These are phyloP conservation scores for Scaptodrosophila lebanonensis DNA, from an alignment of 1,140 invertebrate genomes.

Conservation along the genomic window DNA sequence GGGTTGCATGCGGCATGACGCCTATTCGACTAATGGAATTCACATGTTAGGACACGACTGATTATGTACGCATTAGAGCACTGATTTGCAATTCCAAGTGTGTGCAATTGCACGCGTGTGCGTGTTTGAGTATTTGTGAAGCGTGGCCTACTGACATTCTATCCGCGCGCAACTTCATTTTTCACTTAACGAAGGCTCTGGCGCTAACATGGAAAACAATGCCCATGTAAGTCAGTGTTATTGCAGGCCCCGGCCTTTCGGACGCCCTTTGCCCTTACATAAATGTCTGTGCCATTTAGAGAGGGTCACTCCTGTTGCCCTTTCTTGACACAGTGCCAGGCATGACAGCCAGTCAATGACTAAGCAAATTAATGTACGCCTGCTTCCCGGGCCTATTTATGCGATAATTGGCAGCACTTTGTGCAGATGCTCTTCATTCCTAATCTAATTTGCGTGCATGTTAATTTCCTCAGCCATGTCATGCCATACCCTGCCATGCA, in stretches of 20 bases:
- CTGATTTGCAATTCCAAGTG: constrained; percentile 71
- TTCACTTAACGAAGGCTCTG: constrained; percentile 28
- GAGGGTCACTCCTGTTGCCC: constrained; percentile 43
- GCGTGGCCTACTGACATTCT: constrained; percentile 45
- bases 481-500: constrained; percentile 16
- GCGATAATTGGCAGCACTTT: constrained; percentile 65
- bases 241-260: too few relatives aligned
- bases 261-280: too few relatives aligned
- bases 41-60: constrained; percentile 72
- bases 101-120: constrained; percentile 2
- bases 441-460: constrained; percentile 56
- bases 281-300: constrained; percentile 10
- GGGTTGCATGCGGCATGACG: constrained; percentile 54
- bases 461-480: constrained; percentile 55
- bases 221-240: constrained; percentile 34
- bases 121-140: constrained; percentile 18
- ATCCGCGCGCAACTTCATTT: constrained; percentile 37
- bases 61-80: constrained; percentile 73
- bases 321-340: constrained; percentile 12
- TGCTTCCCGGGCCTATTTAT: constrained; percentile 18
- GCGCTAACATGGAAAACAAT: constrained; percentile 55
- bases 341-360: constrained; percentile 51
- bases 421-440: constrained; percentile 41
- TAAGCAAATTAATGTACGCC: constrained; percentile 58
- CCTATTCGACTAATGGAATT: constrained; percentile 63